Conservation (phyloP, 2,888 invertebrate species). For the Camponotus fellah region DNA sequence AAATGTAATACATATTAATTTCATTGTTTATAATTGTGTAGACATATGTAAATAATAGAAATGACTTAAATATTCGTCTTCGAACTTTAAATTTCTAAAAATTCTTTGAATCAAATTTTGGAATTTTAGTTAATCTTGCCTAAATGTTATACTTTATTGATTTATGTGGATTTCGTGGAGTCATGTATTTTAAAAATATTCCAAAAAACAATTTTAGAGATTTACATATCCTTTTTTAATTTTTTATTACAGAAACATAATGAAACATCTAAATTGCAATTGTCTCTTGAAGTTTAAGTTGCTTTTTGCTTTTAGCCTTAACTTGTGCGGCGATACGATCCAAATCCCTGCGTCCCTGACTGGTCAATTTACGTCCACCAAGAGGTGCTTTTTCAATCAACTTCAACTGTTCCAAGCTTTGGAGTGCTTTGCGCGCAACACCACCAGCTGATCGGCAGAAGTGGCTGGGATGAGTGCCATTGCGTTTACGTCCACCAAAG, state of each 20-base stretch:
- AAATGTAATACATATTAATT: background rate
- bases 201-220: background rate
- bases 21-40: background rate
- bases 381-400: conserved; percentile 97
- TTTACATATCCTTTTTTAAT: conserved; percentile 57
- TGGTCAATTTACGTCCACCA: conserved; percentile 95
- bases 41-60: background rate
- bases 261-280: conserved; percentile 79
- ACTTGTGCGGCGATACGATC: conserved; percentile 99
- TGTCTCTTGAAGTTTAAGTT: conserved; percentile 82
- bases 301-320: conserved; percentile 88
- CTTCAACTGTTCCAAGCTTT: conserved; percentile 96
- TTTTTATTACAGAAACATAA: conserved; percentile 75
- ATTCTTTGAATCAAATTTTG: background rate
- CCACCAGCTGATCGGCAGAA: conserved; percentile 97
- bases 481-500: conserved; percentile 98
- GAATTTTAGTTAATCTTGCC: background rate
- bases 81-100: background rate
- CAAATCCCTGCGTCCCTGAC: conserved; percentile 97
- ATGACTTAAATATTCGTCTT: background rate
- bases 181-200: background rate
- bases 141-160: background rate
- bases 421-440: conserved; percentile 96
- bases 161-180: background rate
- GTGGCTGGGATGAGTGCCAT: conserved; percentile 98